These are phyloP conservation scores for Bradypodion pumilum DNA, from an alignment of 2,797 vertebrate species.

Conservation along the genomic window DNA sequence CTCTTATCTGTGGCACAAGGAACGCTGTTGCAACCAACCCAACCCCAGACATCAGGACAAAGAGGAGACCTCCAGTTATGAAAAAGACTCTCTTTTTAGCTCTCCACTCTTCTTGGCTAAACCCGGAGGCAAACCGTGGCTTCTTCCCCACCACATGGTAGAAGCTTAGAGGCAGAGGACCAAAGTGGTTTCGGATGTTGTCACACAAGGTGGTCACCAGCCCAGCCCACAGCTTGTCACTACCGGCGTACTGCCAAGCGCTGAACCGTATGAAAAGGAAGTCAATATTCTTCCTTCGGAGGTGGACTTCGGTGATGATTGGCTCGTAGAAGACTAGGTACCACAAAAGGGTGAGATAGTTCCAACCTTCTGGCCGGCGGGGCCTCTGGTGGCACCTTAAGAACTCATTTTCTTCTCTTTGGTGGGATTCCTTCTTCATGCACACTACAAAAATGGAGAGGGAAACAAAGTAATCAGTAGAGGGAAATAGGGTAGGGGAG, in stretches of 20 bases:
- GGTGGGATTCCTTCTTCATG: conserved; percentile 71
- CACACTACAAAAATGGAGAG: neutral
- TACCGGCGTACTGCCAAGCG: conserved; percentile 94
- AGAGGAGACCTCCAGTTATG: conserved; percentile 49
- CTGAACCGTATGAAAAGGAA: conserved; percentile 91
- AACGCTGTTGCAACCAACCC: conserved; percentile 58
- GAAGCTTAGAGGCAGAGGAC: conserved; percentile 82
- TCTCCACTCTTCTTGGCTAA: conserved; percentile 66
- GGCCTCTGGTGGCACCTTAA: conserved; percentile 35
- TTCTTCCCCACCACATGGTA: conserved; percentile 75
- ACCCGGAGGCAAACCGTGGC: conserved; percentile 49
- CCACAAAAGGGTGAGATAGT: conserved; percentile 68
- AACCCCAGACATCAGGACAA: conserved; percentile 32
- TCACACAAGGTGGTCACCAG: conserved; percentile 86
- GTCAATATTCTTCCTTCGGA: conserved; percentile 74
- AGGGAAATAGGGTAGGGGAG: neutral
- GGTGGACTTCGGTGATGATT: conserved; percentile 80
- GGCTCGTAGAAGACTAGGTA: conserved; percentile 86
- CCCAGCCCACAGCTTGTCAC: conserved; percentile 92
- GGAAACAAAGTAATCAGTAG: neutral
- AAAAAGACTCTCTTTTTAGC: conserved; percentile 62
- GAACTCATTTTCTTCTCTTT: conserved; percentile 60
- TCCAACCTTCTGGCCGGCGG: conserved; percentile 61
- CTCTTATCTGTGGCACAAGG: conserved; percentile 30
- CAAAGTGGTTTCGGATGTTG: conserved; percentile 81